Evolutionary conservation across 2,113 vertebrate species (phyloP), one percentile per base, ranked within the genome.

Genomic region (Cephalopterus ornatus): DNA sequence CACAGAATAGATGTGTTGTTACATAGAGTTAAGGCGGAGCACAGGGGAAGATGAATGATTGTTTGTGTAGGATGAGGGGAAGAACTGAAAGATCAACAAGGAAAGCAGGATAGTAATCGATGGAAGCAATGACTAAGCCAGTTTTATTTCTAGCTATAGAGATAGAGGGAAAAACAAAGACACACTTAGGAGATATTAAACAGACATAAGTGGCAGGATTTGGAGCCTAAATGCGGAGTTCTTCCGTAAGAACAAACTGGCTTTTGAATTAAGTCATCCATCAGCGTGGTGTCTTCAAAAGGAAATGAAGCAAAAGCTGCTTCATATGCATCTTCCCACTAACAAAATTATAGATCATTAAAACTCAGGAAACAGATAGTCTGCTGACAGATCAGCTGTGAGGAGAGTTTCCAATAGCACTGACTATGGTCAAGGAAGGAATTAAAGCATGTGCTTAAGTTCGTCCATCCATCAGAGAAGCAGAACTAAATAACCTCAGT

Each of bases 191-290:
- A 85, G 58, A 46, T 35, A 94, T 83, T 86, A 90, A 85, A 77
- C 14, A 83, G 35, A 33, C 19, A 12, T 14, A 91, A 90, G 15
- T 53, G 46, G 88, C 62, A 88, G 39, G 33, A 32, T 88, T 91
- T 83, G 47, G 23, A 61, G 46, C 27, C 67, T 80, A 55, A 83
- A 71, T 70, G 55, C 12, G 62, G 37, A 65, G 15, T 28, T 83
- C 59, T 76, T 87, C 66, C 5, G 20, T 49, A 76, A 73, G 47
- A 92, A 42, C n/a, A 76, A 88, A 61, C 8, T 32, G 13, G 8
- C 10, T 93, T 92, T 82, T 58, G 71, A 92, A 93, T 90, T 90
- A 92, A 93, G 32, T 19, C 20, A 83, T 90, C 41, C 74, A 85
- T 96, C 89, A 95, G 27, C 0, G 0, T 39, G 15, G 19, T 86